Conservation (phyloP, 1,140 invertebrate species). For the Leptopilina clavipes region DNA sequence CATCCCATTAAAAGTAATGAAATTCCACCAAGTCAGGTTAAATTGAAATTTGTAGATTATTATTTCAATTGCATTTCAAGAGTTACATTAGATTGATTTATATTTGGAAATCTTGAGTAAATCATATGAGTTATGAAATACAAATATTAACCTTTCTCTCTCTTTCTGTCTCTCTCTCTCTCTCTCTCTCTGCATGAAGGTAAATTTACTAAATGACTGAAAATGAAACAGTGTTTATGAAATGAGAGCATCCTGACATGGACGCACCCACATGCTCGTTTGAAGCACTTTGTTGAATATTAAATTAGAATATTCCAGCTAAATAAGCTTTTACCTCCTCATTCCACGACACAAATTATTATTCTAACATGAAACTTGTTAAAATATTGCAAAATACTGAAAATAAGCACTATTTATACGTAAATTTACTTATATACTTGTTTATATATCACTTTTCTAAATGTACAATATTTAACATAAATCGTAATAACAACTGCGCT, state of each 20-base stretch:
- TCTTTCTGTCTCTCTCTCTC: no score
- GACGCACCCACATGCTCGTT: not conserved
- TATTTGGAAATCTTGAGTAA: not conserved
- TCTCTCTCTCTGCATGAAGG: not conserved
- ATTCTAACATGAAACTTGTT: no score
- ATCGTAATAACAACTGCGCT: no score
- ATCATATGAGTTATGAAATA: not conserved
- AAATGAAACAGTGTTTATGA: constrained; percentile 2
- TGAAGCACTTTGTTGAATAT: constrained; percentile 4
- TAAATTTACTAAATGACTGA: constrained; percentile 5
- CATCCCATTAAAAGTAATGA: no score
- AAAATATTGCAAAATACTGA: no score
- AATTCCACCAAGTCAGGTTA: no score
- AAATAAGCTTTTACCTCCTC: not conserved
- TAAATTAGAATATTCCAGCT: constrained; percentile 5
- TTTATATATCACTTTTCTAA: no score
- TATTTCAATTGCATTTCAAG: no score
- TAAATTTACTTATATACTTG: no score
- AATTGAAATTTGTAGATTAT: no score
- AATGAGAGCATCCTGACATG: not conserved
- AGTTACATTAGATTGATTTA: not conserved
- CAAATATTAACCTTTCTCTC: not conserved
- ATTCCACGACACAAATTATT: not conserved
- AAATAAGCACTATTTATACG: no score
- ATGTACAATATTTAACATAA: no score